Conservation (phyloP, 2,113 vertebrate species). For the Pteronura brasiliensis region DNA sequence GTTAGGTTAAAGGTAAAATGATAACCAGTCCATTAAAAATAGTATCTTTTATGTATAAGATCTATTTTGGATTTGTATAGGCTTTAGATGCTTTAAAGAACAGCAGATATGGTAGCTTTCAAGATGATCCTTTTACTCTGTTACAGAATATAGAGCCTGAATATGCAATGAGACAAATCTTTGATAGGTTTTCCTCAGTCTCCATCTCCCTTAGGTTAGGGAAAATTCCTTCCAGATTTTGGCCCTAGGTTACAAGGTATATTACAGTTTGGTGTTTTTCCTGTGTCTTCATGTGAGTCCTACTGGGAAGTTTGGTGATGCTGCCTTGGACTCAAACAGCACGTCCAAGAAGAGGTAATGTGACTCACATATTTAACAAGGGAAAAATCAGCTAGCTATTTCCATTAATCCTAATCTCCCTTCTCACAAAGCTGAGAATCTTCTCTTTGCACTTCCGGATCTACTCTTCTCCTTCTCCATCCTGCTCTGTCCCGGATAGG, state of each 20-base stretch:
- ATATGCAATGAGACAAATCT: not conserved
- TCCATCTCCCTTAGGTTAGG: not conserved
- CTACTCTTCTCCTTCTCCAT: not conserved
- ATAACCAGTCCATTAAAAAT: not conserved
- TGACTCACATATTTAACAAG: not conserved
- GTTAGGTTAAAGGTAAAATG: not conserved
- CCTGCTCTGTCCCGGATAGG: not conserved
- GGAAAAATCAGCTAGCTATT: not conserved
- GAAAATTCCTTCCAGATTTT: not conserved
- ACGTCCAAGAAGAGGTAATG: not conserved
- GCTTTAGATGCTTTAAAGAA: not conserved
- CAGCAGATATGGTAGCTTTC: not conserved
- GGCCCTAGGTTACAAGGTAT: not conserved
- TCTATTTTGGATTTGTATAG: not conserved
- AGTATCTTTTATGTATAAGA: not conserved
- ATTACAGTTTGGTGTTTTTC: not conserved
- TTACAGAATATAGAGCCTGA: not conserved
- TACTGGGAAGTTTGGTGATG: not conserved
- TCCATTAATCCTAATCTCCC: accelerated
- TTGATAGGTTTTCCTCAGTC: not conserved
- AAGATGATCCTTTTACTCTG: not conserved
- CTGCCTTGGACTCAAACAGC: not conserved
- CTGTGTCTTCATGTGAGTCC: not conserved
- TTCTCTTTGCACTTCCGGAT: not conserved
- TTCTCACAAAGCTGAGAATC: not conserved